Percentiles rank a stretch among this genome's conserved stretches.
Conservation (phyloP, 2,888 invertebrate genomes). For the Drosophila pegasa region DNA sequence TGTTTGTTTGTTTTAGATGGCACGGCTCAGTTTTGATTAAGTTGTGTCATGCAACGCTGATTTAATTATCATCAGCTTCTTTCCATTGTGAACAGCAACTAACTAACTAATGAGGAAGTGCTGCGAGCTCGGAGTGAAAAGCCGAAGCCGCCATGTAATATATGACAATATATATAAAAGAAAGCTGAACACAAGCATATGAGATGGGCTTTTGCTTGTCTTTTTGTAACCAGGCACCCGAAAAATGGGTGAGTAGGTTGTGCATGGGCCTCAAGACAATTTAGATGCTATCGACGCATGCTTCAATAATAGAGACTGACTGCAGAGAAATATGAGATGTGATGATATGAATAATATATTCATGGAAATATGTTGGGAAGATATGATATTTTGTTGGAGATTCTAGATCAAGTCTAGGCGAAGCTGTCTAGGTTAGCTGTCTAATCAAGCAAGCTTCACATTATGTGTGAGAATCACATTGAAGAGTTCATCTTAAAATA, state of each 20-base stretch:
- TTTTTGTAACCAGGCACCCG: conserved; percentile 15
- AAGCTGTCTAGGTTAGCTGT: neutral
- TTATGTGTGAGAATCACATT: neutral
- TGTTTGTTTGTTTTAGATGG: conserved; percentile 38
- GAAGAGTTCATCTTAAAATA: neutral
- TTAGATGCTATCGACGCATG: conserved; percentile 35
- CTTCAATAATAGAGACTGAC: neutral
- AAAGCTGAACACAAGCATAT: conserved; percentile 47
- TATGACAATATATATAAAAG: conserved; percentile 42
- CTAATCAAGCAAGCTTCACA: neutral
- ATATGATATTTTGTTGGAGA: neutral
- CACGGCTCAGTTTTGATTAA: conserved; percentile 73
- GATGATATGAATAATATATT: neutral
- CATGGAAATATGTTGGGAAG: neutral
- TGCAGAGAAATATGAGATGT: neutral
- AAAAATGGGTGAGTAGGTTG: conserved; percentile 44
- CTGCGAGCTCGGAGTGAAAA: conserved; percentile 57
- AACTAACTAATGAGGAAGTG: conserved; percentile 71
- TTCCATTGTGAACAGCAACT: conserved; percentile 55
- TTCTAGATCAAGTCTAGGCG: neutral
- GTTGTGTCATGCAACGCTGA: conserved; percentile 79
- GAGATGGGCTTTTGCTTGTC: neutral
- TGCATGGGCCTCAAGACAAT: conserved; percentile 10
- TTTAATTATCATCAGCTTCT: conserved; percentile 71
- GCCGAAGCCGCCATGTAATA: conserved; percentile 48